A percentile compares a stretch with the other conserved stretches of the same genome.
Evolutionary conservation across 2,888 invertebrate genomes (phyloP).

Genomic region (Pyrrhosoma nymphula): DNA sequence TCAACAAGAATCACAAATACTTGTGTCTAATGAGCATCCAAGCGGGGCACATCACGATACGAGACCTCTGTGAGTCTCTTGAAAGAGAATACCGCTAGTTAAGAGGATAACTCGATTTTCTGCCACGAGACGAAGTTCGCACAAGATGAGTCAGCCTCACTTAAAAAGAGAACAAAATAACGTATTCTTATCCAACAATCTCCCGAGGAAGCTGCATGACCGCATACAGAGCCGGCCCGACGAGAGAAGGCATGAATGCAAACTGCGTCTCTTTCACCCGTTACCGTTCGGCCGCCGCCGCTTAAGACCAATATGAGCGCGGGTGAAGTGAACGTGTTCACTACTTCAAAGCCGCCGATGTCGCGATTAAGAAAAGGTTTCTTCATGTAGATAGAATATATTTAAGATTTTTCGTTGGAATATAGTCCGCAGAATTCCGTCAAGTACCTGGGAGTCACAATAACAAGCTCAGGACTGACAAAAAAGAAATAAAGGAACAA

Average conservation of each 20-base stretch:
- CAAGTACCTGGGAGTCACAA: no score
- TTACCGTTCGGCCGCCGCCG: background rate
- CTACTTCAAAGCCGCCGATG: background rate
- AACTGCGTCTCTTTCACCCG: background rate
- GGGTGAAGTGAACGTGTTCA: background rate
- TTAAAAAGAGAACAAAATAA: background rate
- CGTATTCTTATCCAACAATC: background rate
- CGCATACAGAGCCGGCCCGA: background rate
- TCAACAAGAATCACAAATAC: no score
- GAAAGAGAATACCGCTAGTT: background rate
- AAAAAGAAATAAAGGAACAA: no score
- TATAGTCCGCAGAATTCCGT: no score
- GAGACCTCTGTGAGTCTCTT: no score
- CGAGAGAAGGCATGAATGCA: background rate
- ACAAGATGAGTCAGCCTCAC: background rate
- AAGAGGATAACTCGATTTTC: background rate
- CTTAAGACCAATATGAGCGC: background rate
- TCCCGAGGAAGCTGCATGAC: background rate
- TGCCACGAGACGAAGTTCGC: background rate
- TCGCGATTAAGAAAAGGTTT: background rate
- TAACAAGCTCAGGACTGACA: no score
- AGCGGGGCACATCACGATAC: no score
- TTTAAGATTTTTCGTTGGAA: no score
- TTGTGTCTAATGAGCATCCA: no score
- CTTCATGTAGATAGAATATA: no score